phyloP scores from a whole-genome alignment of 92 coral and sea anemone species.

The Montipora capitata region DNA sequence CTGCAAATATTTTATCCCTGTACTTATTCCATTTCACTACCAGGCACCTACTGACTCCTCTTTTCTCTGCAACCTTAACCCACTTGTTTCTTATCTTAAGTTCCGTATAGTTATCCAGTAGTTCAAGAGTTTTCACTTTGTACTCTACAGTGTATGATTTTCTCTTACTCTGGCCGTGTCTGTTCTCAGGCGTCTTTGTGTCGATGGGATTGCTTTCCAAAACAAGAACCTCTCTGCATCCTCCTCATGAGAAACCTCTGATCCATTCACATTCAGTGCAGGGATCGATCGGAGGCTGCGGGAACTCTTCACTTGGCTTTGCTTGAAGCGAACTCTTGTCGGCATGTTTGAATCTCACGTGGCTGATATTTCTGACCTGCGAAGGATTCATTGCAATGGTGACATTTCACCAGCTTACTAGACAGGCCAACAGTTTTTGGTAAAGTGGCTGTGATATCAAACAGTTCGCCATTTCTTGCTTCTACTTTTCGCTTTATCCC shows the following conservation, averaged over 20 bases:
- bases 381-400: conserved; percentile 61
- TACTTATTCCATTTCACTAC: conserved; percentile 82
- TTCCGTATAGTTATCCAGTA: conserved; percentile 53
- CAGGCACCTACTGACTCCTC: conserved; percentile 73
- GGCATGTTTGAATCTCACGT: conserved; percentile 71
- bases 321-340: conserved; percentile 6
- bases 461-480: conserved; percentile 39
- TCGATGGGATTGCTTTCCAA: background rate
- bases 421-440: conserved; percentile 29
- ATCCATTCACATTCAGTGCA: background rate
- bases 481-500: conserved; percentile 46
- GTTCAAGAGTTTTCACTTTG: conserved; percentile 76
- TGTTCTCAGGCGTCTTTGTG: conserved; percentile 35
- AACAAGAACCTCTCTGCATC: background rate
- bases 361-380: conserved; percentile 56
- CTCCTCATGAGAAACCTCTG: background rate
- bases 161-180: conserved; percentile 58
- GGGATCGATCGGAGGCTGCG: too few species aligned
- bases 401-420: conserved; percentile 54
- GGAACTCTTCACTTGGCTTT: background rate
- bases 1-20: too few species aligned
- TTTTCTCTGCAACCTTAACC: conserved; percentile 66
- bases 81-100: conserved; percentile 58
- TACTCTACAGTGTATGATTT: conserved; percentile 79
- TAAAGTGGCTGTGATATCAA: conserved; percentile 52